Evolutionary conservation across 1,140 invertebrate species (phyloP).

Genomic region (Manduca sexta): DNA sequence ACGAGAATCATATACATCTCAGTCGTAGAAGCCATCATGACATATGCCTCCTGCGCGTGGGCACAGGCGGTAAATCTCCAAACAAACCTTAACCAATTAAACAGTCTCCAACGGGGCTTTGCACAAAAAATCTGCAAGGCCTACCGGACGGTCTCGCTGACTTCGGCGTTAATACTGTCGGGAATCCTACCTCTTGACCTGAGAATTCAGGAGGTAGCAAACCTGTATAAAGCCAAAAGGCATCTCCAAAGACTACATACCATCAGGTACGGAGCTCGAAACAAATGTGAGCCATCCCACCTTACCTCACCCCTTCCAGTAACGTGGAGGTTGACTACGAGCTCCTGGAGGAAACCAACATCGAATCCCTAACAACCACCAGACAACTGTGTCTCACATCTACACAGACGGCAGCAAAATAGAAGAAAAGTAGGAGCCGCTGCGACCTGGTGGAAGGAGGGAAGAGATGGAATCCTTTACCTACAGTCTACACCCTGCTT

Average conservation of each 20-base stretch:
- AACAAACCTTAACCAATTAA: not conserved
- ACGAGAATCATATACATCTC: not conserved
- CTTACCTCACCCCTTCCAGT: conserved; percentile 5
- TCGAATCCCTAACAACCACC: not conserved
- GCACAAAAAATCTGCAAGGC: conserved; percentile 16
- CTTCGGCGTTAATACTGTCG: conserved; percentile 7
- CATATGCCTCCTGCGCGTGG: not conserved
- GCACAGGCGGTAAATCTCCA: not conserved
- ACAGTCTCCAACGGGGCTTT: conserved; percentile 10
- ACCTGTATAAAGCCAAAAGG: conserved; percentile 14
- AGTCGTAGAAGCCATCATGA: not conserved
- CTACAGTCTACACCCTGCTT: conserved; percentile 14
- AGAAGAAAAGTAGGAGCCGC: conserved; percentile 21
- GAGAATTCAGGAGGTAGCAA: conserved; percentile 12
- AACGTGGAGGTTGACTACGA: conserved; percentile 1
- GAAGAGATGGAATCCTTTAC: conserved; percentile 8
- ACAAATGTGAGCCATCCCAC: not conserved
- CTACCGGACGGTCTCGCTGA: conserved; percentile 18
- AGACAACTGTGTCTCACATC: conserved; percentile 10
- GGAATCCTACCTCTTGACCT: conserved; percentile 21
- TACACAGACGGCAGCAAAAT: conserved; percentile 28
- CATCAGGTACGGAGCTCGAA: conserved; percentile 5
- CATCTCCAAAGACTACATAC: conserved; percentile 7
- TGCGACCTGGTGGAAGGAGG: conserved; percentile 19
- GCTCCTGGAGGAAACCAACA: conserved; percentile 7